Conservation (phyloP, 2,797 vertebrate genomes). For the Sebastes variabilis region DNA sequence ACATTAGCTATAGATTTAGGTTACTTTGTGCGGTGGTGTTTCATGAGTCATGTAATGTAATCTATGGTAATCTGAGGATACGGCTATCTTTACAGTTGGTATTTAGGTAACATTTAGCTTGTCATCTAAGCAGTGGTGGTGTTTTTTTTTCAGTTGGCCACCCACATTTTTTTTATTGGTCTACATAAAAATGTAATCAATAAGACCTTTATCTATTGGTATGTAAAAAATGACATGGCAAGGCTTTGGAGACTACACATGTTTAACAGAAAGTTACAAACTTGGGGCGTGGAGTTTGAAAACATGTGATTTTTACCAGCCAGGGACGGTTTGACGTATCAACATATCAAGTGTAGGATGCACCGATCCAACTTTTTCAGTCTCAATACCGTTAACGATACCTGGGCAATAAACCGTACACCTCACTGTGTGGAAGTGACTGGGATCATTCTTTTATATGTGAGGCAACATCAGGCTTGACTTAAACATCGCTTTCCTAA, state of each 20-base stretch:
- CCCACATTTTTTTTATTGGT: neutral
- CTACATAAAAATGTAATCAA: too few relatives aligned
- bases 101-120: neutral
- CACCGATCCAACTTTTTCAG: too few relatives aligned
- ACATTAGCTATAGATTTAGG: neutral
- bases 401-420: too few relatives aligned
- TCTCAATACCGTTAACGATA: too few relatives aligned
- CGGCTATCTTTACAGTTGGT: neutral
- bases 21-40: neutral
- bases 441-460: too few relatives aligned
- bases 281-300: rapidly evolving
- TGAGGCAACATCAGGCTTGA: too few relatives aligned
- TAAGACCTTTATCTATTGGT: neutral
- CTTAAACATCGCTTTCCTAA: too few relatives aligned
- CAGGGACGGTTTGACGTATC: neutral
- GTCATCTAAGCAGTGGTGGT: neutral
- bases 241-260: neutral
- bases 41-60: neutral
- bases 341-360: too few relatives aligned
- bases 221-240: rapidly evolving
- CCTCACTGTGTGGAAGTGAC: too few relatives aligned
- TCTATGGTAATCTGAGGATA: neutral
- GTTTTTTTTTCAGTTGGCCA: too few relatives aligned
- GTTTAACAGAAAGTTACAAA: neutral
- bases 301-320: neutral